Percentiles rank a stretch among this genome's conserved stretches.
phyloP scores from a whole-genome alignment of 1,140 invertebrate species.

The Lordiphosa mommai region DNA sequence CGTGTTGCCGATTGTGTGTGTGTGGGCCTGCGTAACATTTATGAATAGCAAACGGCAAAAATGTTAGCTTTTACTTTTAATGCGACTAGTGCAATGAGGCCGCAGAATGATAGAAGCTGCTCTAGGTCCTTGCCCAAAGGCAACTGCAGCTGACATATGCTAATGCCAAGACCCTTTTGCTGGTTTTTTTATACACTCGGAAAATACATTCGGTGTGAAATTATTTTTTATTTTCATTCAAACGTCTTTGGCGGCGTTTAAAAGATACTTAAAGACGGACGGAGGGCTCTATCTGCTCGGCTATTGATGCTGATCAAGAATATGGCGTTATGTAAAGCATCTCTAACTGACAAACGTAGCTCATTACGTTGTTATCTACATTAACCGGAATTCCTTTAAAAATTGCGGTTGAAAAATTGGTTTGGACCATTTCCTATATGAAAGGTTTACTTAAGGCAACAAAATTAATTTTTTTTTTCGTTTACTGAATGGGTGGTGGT shows the following conservation, averaged over 20 bases:
- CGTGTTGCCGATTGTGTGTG: constrained; percentile 21
- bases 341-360: too few relatives aligned
- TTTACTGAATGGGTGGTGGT: too few relatives aligned
- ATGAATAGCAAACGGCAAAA: constrained; percentile 54
- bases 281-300: too few relatives aligned
- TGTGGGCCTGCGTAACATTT: constrained; percentile 39
- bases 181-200: constrained; percentile 14
- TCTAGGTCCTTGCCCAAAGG: constrained; percentile 25
- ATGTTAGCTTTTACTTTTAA: constrained; percentile 61
- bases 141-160: constrained; percentile 63
- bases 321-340: too few relatives aligned
- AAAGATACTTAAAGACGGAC: neutral
- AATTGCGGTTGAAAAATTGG: too few relatives aligned
- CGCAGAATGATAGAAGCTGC: neutral
- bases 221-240: neutral
- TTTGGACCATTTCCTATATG: too few relatives aligned
- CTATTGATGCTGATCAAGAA: too few relatives aligned
- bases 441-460: too few relatives aligned
- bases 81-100: constrained; percentile 1
- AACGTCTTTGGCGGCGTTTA: neutral
- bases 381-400: too few relatives aligned
- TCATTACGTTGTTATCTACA: too few relatives aligned
- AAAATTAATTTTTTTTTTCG: too few relatives aligned
- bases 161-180: constrained; percentile 40
- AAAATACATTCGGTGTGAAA: neutral